Conservation (phyloP, 2,113 vertebrate species). For the Aythya baeri region DNA sequence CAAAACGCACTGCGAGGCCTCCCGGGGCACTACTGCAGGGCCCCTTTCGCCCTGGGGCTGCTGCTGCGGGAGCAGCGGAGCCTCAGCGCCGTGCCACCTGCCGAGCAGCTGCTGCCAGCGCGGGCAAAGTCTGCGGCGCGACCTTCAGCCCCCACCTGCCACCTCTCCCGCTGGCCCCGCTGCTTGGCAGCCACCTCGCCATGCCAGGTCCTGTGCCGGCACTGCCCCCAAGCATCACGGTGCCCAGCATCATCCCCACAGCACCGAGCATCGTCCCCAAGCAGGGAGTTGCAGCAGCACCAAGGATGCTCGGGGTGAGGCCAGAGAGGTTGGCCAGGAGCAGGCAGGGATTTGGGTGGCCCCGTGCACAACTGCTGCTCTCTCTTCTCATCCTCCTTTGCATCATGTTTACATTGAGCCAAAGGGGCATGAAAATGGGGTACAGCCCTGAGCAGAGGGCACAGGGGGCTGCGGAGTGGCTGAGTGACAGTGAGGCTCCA, state of each 20-base stretch:
- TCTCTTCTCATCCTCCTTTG: not conserved
- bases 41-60: accelerated
- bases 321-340: not conserved
- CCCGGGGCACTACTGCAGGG: accelerated
- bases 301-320: not conserved
- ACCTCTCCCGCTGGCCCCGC: not conserved
- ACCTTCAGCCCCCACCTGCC: constrained; percentile 36
- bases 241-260: not conserved
- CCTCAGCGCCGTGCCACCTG: not conserved
- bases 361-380: not conserved
- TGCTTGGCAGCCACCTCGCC: not conserved
- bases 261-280: not conserved
- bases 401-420: accelerated
- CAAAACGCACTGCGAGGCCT: accelerated
- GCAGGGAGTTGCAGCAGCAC: not conserved
- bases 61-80: not conserved
- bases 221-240: not conserved
- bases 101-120: not conserved
- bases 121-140: not conserved
- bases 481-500: not conserved
- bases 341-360: not conserved
- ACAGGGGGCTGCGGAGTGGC: not conserved
- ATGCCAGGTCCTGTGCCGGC: not conserved
- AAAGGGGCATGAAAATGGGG: not conserved
- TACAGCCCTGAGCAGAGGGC: no score